Evolutionary conservation across 2,113 vertebrate species (phyloP).

Genomic region (Plecturocebus donacophilus): DNA sequence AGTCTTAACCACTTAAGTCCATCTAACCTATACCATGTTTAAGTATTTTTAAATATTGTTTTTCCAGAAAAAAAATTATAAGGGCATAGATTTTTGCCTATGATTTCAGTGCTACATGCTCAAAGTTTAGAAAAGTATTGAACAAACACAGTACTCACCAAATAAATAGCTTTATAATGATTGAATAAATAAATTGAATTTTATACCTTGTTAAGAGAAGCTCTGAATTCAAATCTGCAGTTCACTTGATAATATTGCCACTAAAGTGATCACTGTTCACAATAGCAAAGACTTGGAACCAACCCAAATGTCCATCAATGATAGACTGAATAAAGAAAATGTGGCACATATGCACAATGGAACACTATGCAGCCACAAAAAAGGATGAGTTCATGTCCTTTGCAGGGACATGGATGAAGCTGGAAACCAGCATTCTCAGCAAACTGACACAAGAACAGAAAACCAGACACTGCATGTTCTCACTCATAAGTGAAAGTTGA

Average conservation of each 20-base stretch:
- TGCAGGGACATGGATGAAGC: too few relatives aligned
- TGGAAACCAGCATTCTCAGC: too few relatives aligned
- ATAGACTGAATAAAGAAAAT: too few relatives aligned
- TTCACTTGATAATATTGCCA: background rate
- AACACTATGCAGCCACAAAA: too few relatives aligned
- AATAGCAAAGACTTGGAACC: too few relatives aligned
- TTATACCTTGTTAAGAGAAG: background rate
- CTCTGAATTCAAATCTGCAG: background rate
- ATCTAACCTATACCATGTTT: background rate
- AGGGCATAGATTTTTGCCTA: background rate
- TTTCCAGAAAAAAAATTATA: background rate
- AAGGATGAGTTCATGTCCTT: too few relatives aligned
- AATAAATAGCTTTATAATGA: background rate
- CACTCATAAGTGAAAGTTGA: too few relatives aligned
- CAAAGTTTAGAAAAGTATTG: background rate
- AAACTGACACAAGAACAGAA: too few relatives aligned
- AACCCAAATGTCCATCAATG: too few relatives aligned
- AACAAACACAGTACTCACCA: background rate
- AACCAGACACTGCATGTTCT: too few relatives aligned
- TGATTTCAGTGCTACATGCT: background rate
- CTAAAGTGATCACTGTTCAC: background rate
- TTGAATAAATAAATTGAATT: background rate
- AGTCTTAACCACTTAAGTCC: background rate
- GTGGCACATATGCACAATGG: too few relatives aligned
- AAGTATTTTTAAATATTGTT: background rate